A percentile compares a stretch with the other conserved stretches of the same genome.
Evolutionary conservation across 2,888 invertebrate species (phyloP).

Genomic region (Blomia tropicalis): DNA sequence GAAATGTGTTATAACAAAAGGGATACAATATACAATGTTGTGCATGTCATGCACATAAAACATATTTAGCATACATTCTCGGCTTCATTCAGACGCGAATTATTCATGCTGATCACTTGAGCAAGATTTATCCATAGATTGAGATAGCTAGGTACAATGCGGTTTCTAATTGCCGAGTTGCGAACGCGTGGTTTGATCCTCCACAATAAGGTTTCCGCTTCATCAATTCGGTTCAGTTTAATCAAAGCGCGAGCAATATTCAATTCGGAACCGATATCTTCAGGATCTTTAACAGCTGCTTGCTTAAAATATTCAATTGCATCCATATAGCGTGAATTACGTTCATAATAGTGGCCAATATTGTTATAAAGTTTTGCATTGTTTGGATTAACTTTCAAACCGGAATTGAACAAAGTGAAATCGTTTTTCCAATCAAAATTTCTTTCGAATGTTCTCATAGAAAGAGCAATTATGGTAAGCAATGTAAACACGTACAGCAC

Average conservation of each 20-base stretch:
- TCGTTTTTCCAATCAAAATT: constrained; percentile 87
- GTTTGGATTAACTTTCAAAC: constrained; percentile 59
- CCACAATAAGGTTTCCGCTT: constrained; percentile 54
- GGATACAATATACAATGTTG: neutral
- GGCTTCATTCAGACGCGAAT: constrained; percentile 75
- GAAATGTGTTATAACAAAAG: constrained; percentile 13
- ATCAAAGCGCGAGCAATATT: constrained; percentile 92
- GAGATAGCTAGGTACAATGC: constrained; percentile 83
- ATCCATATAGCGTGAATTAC: constrained; percentile 49
- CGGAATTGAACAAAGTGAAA: constrained; percentile 81
- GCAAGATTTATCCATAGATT: constrained; percentile 88
- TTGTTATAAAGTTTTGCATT: constrained; percentile 94
- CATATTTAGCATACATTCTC: constrained; percentile 45
- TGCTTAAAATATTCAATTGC: constrained; percentile 77
- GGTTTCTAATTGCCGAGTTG: constrained; percentile 81
- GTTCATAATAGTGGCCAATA: constrained; percentile 85
- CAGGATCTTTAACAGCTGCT: constrained; percentile 77
- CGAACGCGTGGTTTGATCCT: constrained; percentile 44
- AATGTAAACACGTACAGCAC: constrained; percentile 11
- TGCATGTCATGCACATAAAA: neutral
- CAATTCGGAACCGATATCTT: constrained; percentile 49
- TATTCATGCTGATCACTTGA: constrained; percentile 79
- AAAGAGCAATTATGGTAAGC: constrained; percentile 54
- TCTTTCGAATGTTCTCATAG: constrained; percentile 64
- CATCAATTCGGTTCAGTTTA: constrained; percentile 64